These are phyloP conservation scores for Tachycineta bicolor DNA, from an alignment of 2,113 vertebrate genomes.

Conservation along the genomic window DNA sequence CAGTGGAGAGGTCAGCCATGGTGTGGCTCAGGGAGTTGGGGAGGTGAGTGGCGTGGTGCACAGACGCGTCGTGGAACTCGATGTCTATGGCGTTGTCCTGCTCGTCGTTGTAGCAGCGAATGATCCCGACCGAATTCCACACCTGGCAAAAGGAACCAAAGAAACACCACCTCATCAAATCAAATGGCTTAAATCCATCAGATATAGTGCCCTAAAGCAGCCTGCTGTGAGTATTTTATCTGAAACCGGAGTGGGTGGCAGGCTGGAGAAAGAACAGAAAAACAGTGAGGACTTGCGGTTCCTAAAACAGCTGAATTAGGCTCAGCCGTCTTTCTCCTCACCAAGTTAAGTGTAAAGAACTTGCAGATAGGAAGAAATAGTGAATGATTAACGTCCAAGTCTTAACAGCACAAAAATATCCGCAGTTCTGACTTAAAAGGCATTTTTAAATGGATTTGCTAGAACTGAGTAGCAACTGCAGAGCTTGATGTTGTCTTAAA, in stretches of 20 bases:
- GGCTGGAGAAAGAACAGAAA: background rate
- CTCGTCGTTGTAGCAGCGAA: constrained; percentile 94
- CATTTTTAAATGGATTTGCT: background rate
- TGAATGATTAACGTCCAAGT: fast-evolving
- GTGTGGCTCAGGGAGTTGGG: constrained; percentile 89
- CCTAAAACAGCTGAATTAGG: background rate
- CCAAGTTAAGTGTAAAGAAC: background rate
- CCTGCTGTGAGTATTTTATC: background rate
- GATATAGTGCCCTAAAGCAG: background rate
- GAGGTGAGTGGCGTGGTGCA: constrained; percentile 94
- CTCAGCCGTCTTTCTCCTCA: background rate
- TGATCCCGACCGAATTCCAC: constrained; percentile 93
- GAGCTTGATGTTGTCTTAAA: background rate
- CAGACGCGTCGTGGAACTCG: constrained; percentile 92
- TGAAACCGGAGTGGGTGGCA: background rate
- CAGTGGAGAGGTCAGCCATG: constrained; percentile 88
- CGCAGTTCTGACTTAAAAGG: background rate
- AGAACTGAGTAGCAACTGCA: background rate
- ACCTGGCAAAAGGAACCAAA: constrained; percentile 71
- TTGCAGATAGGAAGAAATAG: background rate
- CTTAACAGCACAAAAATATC: background rate
- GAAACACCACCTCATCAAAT: background rate
- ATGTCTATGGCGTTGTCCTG: constrained; percentile 94
- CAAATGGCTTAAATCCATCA: background rate
- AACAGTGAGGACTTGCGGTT: background rate